Percentiles rank a stretch among this genome's conserved stretches.
phyloP scores from a whole-genome alignment of 2,888 invertebrate species.

The Tromatobia lineatoria region DNA sequence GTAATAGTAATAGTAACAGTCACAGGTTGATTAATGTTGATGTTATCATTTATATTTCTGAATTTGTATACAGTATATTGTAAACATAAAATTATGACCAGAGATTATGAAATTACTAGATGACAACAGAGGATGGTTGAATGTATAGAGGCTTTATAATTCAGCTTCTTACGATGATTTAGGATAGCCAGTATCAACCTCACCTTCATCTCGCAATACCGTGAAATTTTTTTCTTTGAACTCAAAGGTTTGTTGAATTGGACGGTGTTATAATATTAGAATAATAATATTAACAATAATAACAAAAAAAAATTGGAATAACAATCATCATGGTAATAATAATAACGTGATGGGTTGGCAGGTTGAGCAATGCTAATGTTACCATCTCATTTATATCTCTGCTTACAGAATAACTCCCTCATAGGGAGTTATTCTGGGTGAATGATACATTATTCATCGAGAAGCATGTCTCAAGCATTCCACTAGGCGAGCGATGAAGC shows the following conservation, averaged over 20 bases:
- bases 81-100: too few relatives aligned
- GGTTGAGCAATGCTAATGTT: constrained; percentile 9
- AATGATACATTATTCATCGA: neutral
- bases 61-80: too few relatives aligned
- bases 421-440: neutral
- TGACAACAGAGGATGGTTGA: too few relatives aligned
- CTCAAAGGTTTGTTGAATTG: too few relatives aligned
- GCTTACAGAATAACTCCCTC: neutral
- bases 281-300: too few relatives aligned
- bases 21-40: neutral
- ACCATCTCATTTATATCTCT: neutral
- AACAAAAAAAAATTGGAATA: neutral
- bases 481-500: constrained; percentile 13
- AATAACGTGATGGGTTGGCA: neutral
- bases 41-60: neutral
- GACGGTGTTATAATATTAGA: too few relatives aligned
- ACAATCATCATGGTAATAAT: neutral
- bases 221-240: too few relatives aligned
- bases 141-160: too few relatives aligned
- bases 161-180: too few relatives aligned
- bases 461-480: neutral
- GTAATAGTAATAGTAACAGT: neutral
- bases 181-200: too few relatives aligned
- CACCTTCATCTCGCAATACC: too few relatives aligned
- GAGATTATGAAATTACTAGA: too few relatives aligned